phyloP scores from a whole-genome alignment of 2,797 vertebrate species.

The Mycteria americana region DNA sequence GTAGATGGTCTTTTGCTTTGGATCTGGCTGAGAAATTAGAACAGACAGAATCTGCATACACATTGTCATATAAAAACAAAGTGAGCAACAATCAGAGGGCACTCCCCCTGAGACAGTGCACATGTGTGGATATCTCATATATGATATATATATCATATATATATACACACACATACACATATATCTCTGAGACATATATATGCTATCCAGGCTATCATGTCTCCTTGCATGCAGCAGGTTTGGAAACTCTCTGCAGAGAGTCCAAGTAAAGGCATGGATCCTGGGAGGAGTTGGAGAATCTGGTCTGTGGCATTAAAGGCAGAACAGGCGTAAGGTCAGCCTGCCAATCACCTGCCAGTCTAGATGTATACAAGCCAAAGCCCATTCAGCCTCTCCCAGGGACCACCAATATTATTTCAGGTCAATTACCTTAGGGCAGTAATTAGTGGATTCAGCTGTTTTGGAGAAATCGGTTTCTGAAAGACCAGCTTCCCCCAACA shows the following conservation, averaged over 20 bases:
- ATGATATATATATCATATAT: neutral
- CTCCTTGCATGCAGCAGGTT: neutral
- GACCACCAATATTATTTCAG: neutral
- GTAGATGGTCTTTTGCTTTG: slow-evolving; percentile 85
- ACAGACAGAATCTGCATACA: neutral
- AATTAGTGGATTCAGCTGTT: slow-evolving; percentile 83
- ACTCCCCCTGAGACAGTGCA: neutral
- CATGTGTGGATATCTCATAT: too few species aligned
- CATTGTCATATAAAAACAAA: neutral
- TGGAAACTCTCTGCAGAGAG: neutral
- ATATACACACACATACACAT: neutral
- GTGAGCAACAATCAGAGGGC: neutral
- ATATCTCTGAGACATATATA: neutral
- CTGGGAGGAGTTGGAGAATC: neutral
- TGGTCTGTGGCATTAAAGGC: neutral
- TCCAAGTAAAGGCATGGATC: neutral
- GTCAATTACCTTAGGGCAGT: slow-evolving; percentile 79
- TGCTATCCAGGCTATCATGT: neutral
- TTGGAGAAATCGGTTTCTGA: slow-evolving; percentile 89
- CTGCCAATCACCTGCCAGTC: neutral
- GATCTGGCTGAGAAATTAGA: slow-evolving; percentile 74
- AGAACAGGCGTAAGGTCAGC: neutral
- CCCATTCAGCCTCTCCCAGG: neutral
- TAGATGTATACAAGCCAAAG: neutral
- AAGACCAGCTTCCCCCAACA: slow-evolving; percentile 92